phyloP scores from a whole-genome alignment of 1,140 invertebrate genomes.

The Drosophila simulans region DNA sequence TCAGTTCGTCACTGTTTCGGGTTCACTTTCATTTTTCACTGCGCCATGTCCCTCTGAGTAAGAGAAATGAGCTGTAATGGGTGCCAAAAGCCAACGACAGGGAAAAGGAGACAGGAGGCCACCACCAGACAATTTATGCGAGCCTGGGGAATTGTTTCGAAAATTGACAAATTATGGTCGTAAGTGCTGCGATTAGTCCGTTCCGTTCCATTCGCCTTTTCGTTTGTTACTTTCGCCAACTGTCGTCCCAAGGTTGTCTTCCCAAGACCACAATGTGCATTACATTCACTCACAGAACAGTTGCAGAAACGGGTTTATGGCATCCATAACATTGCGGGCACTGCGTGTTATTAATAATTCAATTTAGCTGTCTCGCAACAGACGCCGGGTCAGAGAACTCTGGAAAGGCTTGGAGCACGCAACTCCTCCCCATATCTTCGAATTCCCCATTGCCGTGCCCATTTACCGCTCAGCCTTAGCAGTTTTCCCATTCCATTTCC shows the following conservation, averaged over 20 bases:
- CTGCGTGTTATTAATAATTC: constrained; percentile 80
- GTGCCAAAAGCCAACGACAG: constrained; percentile 66
- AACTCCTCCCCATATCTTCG: constrained; percentile 22
- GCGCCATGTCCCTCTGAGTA: constrained; percentile 51
- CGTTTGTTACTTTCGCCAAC: constrained; percentile 20
- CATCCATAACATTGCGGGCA: constrained; percentile 25
- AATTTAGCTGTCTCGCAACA: constrained; percentile 65
- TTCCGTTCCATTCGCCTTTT: constrained; percentile 10
- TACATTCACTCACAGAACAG: constrained; percentile 13
- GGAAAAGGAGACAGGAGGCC: constrained; percentile 16
- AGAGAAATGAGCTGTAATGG: constrained; percentile 66
- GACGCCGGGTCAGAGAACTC: constrained; percentile 48
- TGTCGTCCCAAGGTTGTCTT: constrained; percentile 57
- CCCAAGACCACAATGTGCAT: constrained; percentile 39
- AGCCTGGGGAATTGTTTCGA: constrained; percentile 75
- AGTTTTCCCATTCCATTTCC: constrained; percentile 18
- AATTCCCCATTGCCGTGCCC: constrained; percentile 13
- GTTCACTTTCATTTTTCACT: constrained; percentile 70
- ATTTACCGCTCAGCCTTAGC: constrained; percentile 9
- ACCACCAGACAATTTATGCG: constrained; percentile 64
- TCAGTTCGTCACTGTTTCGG: constrained; percentile 27
- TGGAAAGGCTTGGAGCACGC: constrained; percentile 39
- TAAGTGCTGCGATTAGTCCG: constrained; percentile 77
- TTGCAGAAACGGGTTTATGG: constrained; percentile 20
- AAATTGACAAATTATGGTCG: constrained; percentile 80